Percentiles rank a stretch among this genome's conserved stretches.
phyloP scores from a whole-genome alignment of 2,888 invertebrate genomes.

The Andrena bucephala region DNA sequence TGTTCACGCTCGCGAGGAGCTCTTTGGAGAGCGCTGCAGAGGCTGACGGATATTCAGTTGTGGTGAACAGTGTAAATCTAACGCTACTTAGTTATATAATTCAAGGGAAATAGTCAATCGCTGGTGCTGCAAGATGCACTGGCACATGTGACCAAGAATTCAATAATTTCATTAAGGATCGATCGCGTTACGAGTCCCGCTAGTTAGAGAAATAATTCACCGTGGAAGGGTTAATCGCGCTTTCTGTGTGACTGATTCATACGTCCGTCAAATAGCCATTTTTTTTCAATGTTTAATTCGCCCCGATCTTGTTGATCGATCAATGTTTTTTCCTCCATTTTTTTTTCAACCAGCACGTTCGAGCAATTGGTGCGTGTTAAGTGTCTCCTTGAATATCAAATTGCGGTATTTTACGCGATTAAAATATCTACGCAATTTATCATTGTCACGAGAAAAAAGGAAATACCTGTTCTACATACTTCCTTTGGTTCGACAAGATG shows the following conservation, averaged over 20 bases:
- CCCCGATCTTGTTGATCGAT: conserved; percentile 18
- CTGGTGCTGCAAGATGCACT: too few species aligned
- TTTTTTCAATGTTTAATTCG: not conserved
- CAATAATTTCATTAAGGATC: not conserved
- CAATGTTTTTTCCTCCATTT: conserved; percentile 10
- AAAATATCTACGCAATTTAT: conserved; percentile 9
- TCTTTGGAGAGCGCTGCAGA: too few species aligned
- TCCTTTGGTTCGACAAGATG: not conserved
- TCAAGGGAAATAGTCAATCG: too few species aligned
- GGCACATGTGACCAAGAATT: too few species aligned
- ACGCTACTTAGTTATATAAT: too few species aligned
- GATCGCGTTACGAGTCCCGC: conserved; percentile 26
- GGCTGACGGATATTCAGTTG: too few species aligned
- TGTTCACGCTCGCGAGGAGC: too few species aligned
- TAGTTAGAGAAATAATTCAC: conserved; percentile 39
- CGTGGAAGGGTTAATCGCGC: conserved; percentile 19
- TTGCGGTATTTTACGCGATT: not conserved
- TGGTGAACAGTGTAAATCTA: too few species aligned
- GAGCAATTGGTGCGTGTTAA: not conserved
- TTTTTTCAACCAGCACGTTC: conserved; percentile 2
- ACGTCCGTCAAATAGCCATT: not conserved
- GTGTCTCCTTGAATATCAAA: conserved; percentile 29
- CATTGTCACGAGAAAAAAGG: not conserved
- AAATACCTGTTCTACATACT: not conserved
- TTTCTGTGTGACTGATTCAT: conserved; percentile 24